Percentiles rank a stretch among this genome's conserved stretches.
Evolutionary conservation across 2,113 vertebrate species (phyloP).

Genomic region (Gymnorhina tibicen): DNA sequence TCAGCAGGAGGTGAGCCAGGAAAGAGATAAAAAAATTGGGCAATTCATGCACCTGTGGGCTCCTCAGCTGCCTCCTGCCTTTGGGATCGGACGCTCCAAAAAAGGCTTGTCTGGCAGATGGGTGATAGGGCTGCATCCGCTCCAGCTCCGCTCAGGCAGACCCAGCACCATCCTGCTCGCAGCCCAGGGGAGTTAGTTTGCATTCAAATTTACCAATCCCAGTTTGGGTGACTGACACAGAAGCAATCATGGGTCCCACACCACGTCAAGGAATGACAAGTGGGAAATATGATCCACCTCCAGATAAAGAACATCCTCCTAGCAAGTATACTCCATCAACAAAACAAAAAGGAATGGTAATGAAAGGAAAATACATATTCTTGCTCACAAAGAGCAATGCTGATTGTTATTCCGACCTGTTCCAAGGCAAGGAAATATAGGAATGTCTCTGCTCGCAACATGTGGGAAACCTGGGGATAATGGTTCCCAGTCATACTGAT

Average conservation of each 20-base stretch:
- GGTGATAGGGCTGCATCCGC: background rate
- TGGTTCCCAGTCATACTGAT: background rate
- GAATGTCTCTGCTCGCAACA: background rate
- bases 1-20: slow-evolving; percentile 14
- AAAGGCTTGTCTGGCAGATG: slow-evolving; percentile 48
- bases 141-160: background rate
- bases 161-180: background rate
- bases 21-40: slow-evolving; percentile 21
- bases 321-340: background rate
- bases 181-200: background rate
- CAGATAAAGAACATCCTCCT: background rate
- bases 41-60: slow-evolving; percentile 3
- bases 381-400: background rate
- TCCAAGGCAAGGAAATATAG: background rate
- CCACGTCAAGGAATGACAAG: background rate
- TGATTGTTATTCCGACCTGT: background rate
- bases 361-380: slow-evolving; percentile 22
- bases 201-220: background rate
- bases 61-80: background rate
- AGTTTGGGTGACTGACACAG: background rate
- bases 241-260: background rate
- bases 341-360: background rate
- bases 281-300: background rate
- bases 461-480: background rate
- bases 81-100: slow-evolving; percentile 32